Evolutionary conservation across 2,888 invertebrate species (phyloP), one percentile per base, ranked within the genome.

Genomic region (Petrolisthes cinctipes): DNA sequence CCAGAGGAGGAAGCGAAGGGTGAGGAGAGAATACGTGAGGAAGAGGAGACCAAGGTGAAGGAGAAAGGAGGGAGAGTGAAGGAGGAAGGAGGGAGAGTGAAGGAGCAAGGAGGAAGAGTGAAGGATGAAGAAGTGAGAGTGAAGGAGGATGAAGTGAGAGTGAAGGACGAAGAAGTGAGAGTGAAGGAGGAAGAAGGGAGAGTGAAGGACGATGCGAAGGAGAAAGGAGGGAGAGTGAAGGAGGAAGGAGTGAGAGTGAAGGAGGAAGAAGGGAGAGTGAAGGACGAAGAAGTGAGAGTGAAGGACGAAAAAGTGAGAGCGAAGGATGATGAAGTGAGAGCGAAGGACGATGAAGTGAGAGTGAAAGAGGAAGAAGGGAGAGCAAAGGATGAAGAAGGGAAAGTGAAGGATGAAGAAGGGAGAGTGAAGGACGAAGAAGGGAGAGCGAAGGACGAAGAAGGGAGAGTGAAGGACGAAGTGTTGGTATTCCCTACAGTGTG

Each of bases 361-460:
- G 79, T 37, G 53, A 37, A 85, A 56, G 54, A 56, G 11, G 73
- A 5, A 20, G 56, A 53, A 11, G 85, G 86, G 9, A 87, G 54
- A 54, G 71, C 54, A 6, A 61, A 37, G 37, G 37, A 37, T 0
- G 37, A 37, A 37, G 37, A 37, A 37, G 2, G 37, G 2, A 37
- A 2, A 37, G 37, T 37, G 37, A 37, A 84, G 7, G 76, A 76
- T 11, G 51, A 37, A 17, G 76, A 84, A 96, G 96, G 91, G 94
- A 95, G 91, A 93, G 97, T 14, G 94, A 95, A 76, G 93, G 94
- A 0, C 97, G 97, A 93, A 95, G 73, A n/a, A 7, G 57, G 6
- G 7, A 61, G 57, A 17, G 82, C 17, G 57, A 82, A 82, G 7
- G 20, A 83, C 0, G 86, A 83, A 17, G 23, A 57, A 4, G 83